Evolutionary conservation across 37 sponge, comb jelly and placozoan genomes (phyloP), one percentile per base, ranked within the genome.

Genomic region (Hexactinellida sp.): DNA sequence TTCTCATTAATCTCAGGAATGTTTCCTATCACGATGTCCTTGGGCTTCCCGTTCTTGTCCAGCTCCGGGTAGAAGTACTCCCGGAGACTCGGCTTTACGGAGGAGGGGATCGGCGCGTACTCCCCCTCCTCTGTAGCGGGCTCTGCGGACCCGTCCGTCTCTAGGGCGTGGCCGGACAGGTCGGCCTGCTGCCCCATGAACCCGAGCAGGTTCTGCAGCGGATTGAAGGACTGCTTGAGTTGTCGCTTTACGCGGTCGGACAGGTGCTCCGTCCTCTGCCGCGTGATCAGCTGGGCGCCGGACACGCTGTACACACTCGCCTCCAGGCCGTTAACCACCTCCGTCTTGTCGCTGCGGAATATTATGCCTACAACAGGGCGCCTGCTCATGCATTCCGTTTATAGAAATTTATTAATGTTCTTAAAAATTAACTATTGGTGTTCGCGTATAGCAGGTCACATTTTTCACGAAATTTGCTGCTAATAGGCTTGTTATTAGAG

Each of bases 201-300:
- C 19, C 85, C 85, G 37, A 85, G 85, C n/a, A 85, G 54, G 54
- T 85, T 85, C 37, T 85, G 85, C 36, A 85, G 36, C 1, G 85
- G 85, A 37, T 85, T 85, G 38, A 63, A 63, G 34, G 76, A 63
- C 5, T 10, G 41, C 37, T 92, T 90, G 21, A 87, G 84, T 71
- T 92, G 87, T 71, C 88, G 82, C 86, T 90, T 92, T 82, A 92
- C 91, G 0, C 87, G 55, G 30, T 92, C 93, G 10, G 94, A 90
- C 21, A 99, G 87, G 85, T 99, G 99, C 39, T 99, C 99, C 82
- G 91, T 88, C 34, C 99, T 63, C 3, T 93, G 92, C 10, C 93
- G 71, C 0, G 96, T 93, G 36, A 94, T 88, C 23, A 99, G 88
- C 38, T 96, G 91, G 37, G 96, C 89, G 13, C 94, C 95, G 38